Base-by-base conservation (phyloP, 1,140 invertebrate genomes). In the Episyrphus balteatus region DNA sequence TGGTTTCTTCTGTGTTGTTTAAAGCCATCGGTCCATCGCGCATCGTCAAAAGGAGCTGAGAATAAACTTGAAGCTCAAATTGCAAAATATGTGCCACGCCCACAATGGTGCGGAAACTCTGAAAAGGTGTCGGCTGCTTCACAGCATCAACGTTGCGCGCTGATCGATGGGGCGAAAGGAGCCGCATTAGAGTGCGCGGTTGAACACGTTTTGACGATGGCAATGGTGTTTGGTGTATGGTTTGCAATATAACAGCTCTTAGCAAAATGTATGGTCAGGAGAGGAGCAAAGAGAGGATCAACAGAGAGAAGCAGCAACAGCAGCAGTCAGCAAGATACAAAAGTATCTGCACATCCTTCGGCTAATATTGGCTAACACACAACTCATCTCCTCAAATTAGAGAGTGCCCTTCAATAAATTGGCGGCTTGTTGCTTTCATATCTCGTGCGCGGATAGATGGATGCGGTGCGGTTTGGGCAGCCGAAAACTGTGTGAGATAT, bases 381-480 rank as follows among this genome's bases (percentile, higher is more conserved):
- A 14, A 17, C 36, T 37, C 36, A 37, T 13, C 40, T 42, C 40
- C 40, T 42, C 40, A 42, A 42, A 42, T 42, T 42, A 42, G 40
- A 42, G 40, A 42, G 40, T 42, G 40, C 40, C 40, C 40, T 42
- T 42, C 40, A 42, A 42, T 42, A 42, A 42, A 42, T 42, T 42
- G 40, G 40, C 40, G 40, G 40, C 40, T 42, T 21, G 40, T 42
- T 42, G 40, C 40, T 42, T 42, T 42, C 21, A 26, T 26, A 26
- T 26, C 21, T 26, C 21, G 21, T 26, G 21, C 21, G 21, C 21
- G 21, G 21, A 26, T 26, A 26, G 21, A 26, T 26, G 21, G 21
- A 5, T 3, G 21, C 21, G 21, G 21, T 26, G 21, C 21, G 21
- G 21, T 26, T 26, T 37, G 3, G 12, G 40, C 19, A 5, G 40